Base-by-base conservation (phyloP, 2,888 invertebrate species). In the Tigriopus californicus region DNA sequence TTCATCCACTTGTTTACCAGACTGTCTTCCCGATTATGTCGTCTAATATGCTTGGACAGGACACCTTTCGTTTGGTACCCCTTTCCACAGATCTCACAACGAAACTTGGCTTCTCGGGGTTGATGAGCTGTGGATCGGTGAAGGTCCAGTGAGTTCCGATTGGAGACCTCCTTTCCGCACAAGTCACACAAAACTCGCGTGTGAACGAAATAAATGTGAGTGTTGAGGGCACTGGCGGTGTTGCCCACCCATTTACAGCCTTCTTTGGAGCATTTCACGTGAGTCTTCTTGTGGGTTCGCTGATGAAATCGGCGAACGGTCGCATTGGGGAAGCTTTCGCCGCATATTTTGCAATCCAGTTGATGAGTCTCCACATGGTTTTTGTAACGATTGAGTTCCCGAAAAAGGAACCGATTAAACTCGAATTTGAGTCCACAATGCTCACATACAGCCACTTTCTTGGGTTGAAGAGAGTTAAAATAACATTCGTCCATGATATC, bases 241-340 rank as follows among this genome's bases (percentile, higher is more conserved):
- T 12, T 20, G 15, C 49, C 49, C 15, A 49, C 49, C 20, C 22
- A 49, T 20, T 49, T 18, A 22, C 49, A 49, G 22, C 22, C 22
- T 49, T 49, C 49, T 13, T 49, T 18, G 49, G 49, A 22, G 22
- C 49, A 49, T 20, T 49, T 49, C 5, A 49, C 49, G 11, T 22
- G 15, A 11, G 15, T 18, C 11, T 15, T 22, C 22, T 49, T 49
- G 49, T 49, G 49, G 5, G 49, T 20, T 22, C 49, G 15, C 11
- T 49, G 20, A 22, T 49, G 49, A 11, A 49, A 49, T 22, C 22
- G 15, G 5, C 49, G 15, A 4, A 20, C 20, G 22, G 49, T 49
- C 13, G 20, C 49, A 49, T 49, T 49, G 49, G 49, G 49, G 11
- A 49, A 49, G 15, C 12, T 49, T 49, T 49, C 49, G 22, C 49